phyloP scores from a whole-genome alignment of 1,140 invertebrate species.

The Tetranychus urticae region DNA sequence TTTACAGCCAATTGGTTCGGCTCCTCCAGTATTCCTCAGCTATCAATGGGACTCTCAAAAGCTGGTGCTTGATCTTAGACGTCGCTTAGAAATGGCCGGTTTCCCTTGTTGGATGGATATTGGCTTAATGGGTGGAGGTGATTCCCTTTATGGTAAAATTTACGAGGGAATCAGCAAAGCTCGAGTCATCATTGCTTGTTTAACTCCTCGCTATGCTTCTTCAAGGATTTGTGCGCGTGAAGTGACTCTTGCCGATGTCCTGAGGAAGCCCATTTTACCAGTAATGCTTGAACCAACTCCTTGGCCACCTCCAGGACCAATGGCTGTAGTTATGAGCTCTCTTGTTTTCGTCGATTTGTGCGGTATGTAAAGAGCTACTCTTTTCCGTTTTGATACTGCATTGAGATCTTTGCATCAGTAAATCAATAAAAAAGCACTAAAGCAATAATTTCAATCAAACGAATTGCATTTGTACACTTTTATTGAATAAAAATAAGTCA shows the following conservation, averaged over 20 bases:
- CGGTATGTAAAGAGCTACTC: slow-evolving; percentile 12
- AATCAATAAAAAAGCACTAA: too few species aligned
- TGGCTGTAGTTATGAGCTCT: slow-evolving; percentile 23
- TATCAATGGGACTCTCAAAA: slow-evolving; percentile 24
- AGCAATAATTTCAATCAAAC: too few species aligned
- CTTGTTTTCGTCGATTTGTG: slow-evolving; percentile 25
- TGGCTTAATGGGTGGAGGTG: slow-evolving; percentile 25
- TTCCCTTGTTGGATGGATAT: slow-evolving; percentile 27
- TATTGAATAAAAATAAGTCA: too few species aligned
- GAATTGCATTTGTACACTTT: too few species aligned
- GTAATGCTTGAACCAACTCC: slow-evolving; percentile 20
- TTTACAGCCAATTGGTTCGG: slow-evolving; percentile 18
- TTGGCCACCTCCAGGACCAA: slow-evolving; percentile 26
- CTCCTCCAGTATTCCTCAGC: slow-evolving; percentile 24
- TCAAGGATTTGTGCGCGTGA: slow-evolving; percentile 24
- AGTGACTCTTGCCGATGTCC: slow-evolving; percentile 22
- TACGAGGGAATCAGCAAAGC: slow-evolving; percentile 21
- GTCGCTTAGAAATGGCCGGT: slow-evolving; percentile 21
- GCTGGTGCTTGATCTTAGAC: slow-evolving; percentile 16
- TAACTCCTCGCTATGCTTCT: slow-evolving; percentile 23
- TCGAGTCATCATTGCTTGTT: slow-evolving; percentile 18
- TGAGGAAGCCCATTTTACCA: slow-evolving; percentile 25
- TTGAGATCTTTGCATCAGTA: too few species aligned
- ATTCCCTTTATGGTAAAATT: slow-evolving; percentile 22
- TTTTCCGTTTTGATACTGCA: too few species aligned